Evolutionary conservation across 2,113 vertebrate species (phyloP).

Genomic region (Anarrhichthys ocellatus): DNA sequence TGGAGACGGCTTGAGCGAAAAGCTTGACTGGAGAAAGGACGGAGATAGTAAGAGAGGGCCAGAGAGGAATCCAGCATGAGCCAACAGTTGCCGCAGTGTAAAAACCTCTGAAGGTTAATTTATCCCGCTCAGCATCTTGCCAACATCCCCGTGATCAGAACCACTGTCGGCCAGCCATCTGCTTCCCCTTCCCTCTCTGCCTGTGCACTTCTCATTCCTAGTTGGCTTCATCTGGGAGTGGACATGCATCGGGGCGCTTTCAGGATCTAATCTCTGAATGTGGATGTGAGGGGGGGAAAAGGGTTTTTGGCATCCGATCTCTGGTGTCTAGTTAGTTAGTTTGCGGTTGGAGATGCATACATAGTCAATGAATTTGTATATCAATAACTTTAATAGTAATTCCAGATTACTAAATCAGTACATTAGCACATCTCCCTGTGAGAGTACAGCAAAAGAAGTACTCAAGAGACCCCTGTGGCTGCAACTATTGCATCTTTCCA

Average conservation of each 20-base stretch:
- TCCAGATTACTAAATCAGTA: background rate
- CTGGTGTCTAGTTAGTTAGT: background rate
- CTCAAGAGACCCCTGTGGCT: background rate
- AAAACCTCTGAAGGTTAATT: constrained; percentile 80
- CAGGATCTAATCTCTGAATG: constrained; percentile 42
- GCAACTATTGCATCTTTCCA: background rate
- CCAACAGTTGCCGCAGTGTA: constrained; percentile 63
- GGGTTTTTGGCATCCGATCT: background rate
- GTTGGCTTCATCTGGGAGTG: constrained; percentile 49
- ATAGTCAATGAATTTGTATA: background rate
- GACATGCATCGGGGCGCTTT: constrained; percentile 56
- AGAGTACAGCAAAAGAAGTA: background rate
- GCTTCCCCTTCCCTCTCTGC: constrained; percentile 63
- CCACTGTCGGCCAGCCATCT: constrained; percentile 75
- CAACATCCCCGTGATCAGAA: constrained; percentile 71
- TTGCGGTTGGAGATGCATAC: background rate
- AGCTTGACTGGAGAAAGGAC: constrained; percentile 33
- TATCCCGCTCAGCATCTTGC: constrained; percentile 76
- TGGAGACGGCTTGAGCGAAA: constrained; percentile 31
- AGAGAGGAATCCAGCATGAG: constrained; percentile 29
- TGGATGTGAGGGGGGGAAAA: background rate
- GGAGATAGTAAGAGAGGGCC: constrained; percentile 28
- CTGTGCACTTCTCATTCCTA: constrained; percentile 42
- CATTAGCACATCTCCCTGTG: background rate
- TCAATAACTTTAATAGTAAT: background rate